Conservation (phyloP, 1,140 invertebrate species). For the Lineus longissimus region DNA sequence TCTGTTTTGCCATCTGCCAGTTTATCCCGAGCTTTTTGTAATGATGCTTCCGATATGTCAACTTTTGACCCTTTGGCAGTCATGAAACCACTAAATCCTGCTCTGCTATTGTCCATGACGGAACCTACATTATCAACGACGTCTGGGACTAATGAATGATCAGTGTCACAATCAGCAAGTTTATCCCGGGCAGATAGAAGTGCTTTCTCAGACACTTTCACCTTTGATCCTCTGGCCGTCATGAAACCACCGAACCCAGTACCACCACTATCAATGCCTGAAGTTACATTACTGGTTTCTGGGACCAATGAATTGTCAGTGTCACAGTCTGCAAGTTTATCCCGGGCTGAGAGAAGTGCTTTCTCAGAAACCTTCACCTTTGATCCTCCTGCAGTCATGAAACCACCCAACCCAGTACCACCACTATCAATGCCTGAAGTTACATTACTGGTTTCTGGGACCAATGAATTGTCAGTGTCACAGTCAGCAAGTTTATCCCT, state of each 20-base stretch:
- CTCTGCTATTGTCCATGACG: no score
- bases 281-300: background rate
- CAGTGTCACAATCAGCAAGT: background rate
- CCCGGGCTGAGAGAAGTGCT: no score
- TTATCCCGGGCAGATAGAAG: constrained; percentile 12
- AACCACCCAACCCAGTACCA: no score
- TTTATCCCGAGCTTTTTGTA: constrained; percentile 15
- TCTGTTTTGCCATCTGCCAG: background rate
- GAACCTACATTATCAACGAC: background rate
- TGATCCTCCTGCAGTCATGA: constrained; percentile 11
- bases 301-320: constrained; percentile 18
- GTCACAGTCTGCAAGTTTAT: constrained; percentile 17
- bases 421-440: background rate
- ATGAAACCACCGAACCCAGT: constrained; percentile 8
- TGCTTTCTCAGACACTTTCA: constrained; percentile 21
- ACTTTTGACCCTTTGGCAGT: constrained; percentile 15
- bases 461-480: background rate
- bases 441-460: background rate
- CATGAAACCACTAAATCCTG: constrained; percentile 6
- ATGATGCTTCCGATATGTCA: constrained; percentile 12
- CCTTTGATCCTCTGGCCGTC: constrained; percentile 12
- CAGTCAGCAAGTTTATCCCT: background rate
- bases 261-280: background rate
- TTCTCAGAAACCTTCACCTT: background rate
- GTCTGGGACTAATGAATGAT: background rate